Conservation (phyloP, 1,140 invertebrate species). For the Diachasma alloeum region DNA sequence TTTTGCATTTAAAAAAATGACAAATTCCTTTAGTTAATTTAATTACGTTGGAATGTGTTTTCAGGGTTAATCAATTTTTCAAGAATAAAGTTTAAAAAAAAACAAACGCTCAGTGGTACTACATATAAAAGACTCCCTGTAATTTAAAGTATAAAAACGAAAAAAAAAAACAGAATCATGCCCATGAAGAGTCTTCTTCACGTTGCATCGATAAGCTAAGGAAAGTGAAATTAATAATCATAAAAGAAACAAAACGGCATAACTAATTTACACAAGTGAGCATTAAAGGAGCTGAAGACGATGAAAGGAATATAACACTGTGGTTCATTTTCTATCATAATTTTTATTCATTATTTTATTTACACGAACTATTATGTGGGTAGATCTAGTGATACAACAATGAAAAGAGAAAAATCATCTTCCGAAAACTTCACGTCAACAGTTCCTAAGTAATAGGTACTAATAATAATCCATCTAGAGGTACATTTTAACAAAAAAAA, state of each 20-base stretch:
- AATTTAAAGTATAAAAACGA: conserved; percentile 5
- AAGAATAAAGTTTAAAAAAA: neutral
- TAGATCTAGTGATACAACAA: neutral
- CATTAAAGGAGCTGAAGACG: conserved; percentile 11
- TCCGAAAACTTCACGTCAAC: conserved; percentile 5
- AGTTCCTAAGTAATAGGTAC: conserved; percentile 3
- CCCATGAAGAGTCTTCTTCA: conserved; percentile 5
- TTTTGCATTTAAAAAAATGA: neutral
- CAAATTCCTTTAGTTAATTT: neutral
- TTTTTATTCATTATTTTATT: conserved; percentile 3
- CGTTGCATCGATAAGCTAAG: conserved; percentile 5
- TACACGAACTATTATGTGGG: neutral
- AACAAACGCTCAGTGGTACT: neutral
- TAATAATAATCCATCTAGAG: conserved; percentile 1
- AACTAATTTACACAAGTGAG: conserved; percentile 2
- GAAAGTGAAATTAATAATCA: conserved; percentile 2
- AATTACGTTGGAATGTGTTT: neutral
- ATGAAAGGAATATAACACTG: neutral
- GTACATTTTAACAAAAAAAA: neutral
- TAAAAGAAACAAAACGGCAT: neutral
- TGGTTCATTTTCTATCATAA: neutral
- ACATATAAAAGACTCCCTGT: conserved; percentile 11
- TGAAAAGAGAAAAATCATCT: neutral
- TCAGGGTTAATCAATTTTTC: conserved; percentile 12
- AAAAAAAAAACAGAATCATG: neutral